Conservation (phyloP, 2,113 vertebrate species). For the Mohoua ochrocephala region DNA sequence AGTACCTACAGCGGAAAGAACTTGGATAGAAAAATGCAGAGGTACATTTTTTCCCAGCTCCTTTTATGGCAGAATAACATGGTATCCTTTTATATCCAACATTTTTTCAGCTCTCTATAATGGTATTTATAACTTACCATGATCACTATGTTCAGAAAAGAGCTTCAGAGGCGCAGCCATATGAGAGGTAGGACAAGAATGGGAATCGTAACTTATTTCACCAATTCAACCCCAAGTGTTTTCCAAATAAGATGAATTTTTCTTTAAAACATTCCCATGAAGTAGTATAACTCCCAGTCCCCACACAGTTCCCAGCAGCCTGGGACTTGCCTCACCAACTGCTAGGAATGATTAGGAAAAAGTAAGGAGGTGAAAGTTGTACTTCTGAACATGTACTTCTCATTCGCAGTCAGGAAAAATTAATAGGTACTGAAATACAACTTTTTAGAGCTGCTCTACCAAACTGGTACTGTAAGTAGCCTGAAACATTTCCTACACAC, state of each 20-base stretch:
- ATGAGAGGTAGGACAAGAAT: neutral
- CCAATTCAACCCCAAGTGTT: neutral
- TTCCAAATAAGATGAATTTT: neutral
- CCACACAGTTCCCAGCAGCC: neutral
- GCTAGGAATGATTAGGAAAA: neutral
- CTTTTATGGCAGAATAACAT: neutral
- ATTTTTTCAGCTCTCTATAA: neutral
- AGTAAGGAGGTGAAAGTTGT: neutral
- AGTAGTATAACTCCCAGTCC: neutral
- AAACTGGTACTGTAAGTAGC: neutral
- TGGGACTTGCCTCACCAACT: neutral
- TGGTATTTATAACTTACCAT: neutral
- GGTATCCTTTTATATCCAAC: neutral
- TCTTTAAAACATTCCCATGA: neutral
- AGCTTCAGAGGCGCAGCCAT: neutral
- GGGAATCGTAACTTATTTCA: neutral
- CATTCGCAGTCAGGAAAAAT: neutral
- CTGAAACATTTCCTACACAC: neutral
- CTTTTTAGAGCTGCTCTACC: neutral
- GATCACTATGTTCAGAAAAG: neutral
- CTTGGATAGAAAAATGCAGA: neutral
- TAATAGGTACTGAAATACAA: neutral
- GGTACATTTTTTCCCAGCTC: neutral
- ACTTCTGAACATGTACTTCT: neutral
- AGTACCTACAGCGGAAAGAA: neutral